These are phyloP conservation scores for Liolophura sinensis DNA, from an alignment of 1,140 invertebrate genomes.

Conservation along the genomic window DNA sequence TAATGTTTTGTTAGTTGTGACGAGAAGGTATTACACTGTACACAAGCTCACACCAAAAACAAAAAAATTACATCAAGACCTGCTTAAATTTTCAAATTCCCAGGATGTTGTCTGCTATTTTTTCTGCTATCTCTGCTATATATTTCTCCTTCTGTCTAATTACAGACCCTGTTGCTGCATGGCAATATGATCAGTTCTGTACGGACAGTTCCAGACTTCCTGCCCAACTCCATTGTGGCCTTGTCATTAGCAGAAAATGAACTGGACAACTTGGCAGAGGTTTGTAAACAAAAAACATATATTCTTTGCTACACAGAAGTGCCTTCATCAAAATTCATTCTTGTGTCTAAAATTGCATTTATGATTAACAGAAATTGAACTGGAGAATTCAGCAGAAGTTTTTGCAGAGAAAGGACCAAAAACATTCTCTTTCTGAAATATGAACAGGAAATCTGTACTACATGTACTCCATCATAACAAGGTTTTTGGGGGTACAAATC, in stretches of 20 bases:
- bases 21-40: not conserved
- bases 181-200: conserved; percentile 83
- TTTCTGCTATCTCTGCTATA: too few relatives aligned
- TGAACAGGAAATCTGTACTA: too few relatives aligned
- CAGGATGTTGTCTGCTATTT: not conserved
- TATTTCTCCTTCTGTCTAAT: conserved; percentile 37
- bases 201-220: conserved; percentile 77
- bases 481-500: too few relatives aligned
- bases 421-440: too few relatives aligned
- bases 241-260: conserved; percentile 84
- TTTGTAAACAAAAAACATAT: conserved; percentile 25
- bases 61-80: not conserved
- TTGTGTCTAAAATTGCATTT: not conserved
- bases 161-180: conserved; percentile 82
- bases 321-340: not conserved
- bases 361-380: not conserved
- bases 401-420: too few relatives aligned
- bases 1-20: too few relatives aligned
- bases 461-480: too few relatives aligned
- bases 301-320: too few relatives aligned
- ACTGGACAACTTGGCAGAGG: conserved; percentile 80
- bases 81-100: too few relatives aligned
- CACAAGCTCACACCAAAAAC: too few relatives aligned
- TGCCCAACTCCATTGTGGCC: conserved; percentile 74
- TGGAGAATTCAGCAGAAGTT: too few relatives aligned